phyloP scores from a whole-genome alignment of 1,140 invertebrate genomes.

The Drosophila willistoni region DNA sequence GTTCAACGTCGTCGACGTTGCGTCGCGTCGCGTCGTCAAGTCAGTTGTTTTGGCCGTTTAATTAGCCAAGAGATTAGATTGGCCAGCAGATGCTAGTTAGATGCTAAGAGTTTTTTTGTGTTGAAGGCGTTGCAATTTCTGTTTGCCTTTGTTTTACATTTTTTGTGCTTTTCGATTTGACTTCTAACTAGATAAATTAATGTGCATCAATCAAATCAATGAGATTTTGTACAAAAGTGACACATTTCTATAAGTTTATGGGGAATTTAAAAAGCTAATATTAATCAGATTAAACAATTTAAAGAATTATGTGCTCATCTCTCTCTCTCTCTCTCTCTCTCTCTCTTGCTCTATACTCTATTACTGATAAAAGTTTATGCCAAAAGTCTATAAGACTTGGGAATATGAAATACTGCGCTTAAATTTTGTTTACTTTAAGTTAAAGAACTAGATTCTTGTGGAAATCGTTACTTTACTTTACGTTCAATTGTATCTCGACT shows the following conservation, averaged over 20 bases:
- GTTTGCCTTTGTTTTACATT: not conserved
- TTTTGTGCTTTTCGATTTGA: not conserved
- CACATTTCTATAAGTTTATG: not conserved
- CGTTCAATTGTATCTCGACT: too few relatives aligned
- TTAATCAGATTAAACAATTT: slow-evolving; percentile 12
- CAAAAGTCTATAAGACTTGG: too few relatives aligned
- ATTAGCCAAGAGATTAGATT: slow-evolving; percentile 58
- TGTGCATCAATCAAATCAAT: not conserved
- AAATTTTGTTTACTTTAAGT: too few relatives aligned
- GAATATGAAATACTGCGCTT: too few relatives aligned
- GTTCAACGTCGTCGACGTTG: slow-evolving; percentile 39
- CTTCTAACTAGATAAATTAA: slow-evolving; percentile 2
- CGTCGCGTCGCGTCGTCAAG: slow-evolving; percentile 2
- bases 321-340: too few relatives aligned
- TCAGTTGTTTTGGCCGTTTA: slow-evolving; percentile 50
- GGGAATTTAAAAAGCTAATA: not conserved
- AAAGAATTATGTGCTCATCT: not conserved
- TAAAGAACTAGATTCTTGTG: too few relatives aligned
- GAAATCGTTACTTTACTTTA: too few relatives aligned
- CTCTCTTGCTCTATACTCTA: too few relatives aligned
- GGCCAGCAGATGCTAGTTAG: slow-evolving; percentile 39
- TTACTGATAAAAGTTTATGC: too few relatives aligned
- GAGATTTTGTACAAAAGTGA: not conserved
- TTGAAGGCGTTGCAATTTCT: slow-evolving; percentile 10
- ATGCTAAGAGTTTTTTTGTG: too few relatives aligned